These are phyloP conservation scores for Microcebus ravelobensis DNA, from an alignment of 2,113 vertebrate genomes.

Conservation along the genomic window DNA sequence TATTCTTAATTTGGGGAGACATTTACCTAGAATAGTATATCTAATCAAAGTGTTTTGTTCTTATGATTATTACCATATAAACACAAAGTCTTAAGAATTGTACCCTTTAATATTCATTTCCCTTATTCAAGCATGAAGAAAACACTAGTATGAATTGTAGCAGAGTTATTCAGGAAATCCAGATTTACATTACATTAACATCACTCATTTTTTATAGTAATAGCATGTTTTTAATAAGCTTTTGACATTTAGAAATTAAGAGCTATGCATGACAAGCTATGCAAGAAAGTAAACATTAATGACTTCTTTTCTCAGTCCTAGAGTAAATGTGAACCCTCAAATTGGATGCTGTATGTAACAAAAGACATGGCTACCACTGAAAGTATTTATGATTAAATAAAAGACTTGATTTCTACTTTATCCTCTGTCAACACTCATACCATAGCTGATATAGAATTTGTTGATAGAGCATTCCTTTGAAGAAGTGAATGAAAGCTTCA, in stretches of 20 bases:
- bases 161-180: constrained; percentile 11
- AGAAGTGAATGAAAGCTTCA: neutral
- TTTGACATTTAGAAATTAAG: constrained; percentile 68
- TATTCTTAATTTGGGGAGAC: too few relatives aligned
- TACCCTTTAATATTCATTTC: too few relatives aligned
- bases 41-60: too few relatives aligned
- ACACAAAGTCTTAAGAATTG: too few relatives aligned
- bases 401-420: constrained; percentile 45
- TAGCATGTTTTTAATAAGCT: constrained; percentile 25
- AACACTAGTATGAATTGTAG: neutral
- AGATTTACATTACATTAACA: neutral
- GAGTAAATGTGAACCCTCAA: constrained; percentile 60
- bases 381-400: constrained; percentile 53
- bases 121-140: too few relatives aligned
- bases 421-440: constrained; percentile 25
- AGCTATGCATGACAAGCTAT: constrained; percentile 65
- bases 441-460: constrained; percentile 33
- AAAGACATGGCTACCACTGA: constrained; percentile 59
- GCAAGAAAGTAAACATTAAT: constrained; percentile 66
- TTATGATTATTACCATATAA: too few relatives aligned
- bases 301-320: constrained; percentile 76
- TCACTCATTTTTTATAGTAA: neutral
- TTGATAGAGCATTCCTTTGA: neutral
- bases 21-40: too few relatives aligned
- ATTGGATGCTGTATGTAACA: neutral